Evolutionary conservation across 2,888 invertebrate species (phyloP), one percentile per base, ranked within the genome.

Genomic region (Macaria liturata): DNA sequence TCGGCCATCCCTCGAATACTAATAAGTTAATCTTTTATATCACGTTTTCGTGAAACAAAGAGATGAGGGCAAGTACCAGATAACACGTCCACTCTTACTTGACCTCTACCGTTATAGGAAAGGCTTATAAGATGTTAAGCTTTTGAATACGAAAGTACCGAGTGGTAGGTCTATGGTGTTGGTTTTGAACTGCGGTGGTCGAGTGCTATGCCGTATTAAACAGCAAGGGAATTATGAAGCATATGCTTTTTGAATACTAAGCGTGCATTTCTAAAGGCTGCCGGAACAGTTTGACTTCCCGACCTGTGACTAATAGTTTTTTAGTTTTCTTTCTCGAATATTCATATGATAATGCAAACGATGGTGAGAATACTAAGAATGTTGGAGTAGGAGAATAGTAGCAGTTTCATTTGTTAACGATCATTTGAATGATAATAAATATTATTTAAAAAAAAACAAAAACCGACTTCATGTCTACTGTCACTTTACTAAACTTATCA

Each of bases 21-120:
- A 91, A 91, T 89, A 87, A 88, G 86, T 86, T 90, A 88, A 91
- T 89, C 90, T 91, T 89, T 90, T 89, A 88, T 86, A 90, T 89
- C 87, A 83, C 84, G 83, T 86, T 87, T 84, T 87, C 83, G 82
- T 87, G 84, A 89, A 90, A 91, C 91, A 90, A 90, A 89, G 86
- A 86, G 84, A 86, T 85, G 84, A 81, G 81, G 78, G 78, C 84
- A 83, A 84, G 85, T 83, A 84, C 79, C 76, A 83, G 83, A 83
- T 82, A 80, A 79, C 76, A 72, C 70, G 78, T 57, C 87, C 83
- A 83, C 62, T 60, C 49, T 69, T 76, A 66, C 68, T 64, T 71
- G 88, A 80, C 57, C 88, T 62, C 61, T 61, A 67, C 63, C 69
- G 69, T 69, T 66, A 64, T 62, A 65, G 67, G 59, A 63, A 59